Percentiles rank a stretch among this genome's conserved stretches.
Evolutionary conservation across 2,888 invertebrate genomes (phyloP).

Genomic region (Apamea anceps): DNA sequence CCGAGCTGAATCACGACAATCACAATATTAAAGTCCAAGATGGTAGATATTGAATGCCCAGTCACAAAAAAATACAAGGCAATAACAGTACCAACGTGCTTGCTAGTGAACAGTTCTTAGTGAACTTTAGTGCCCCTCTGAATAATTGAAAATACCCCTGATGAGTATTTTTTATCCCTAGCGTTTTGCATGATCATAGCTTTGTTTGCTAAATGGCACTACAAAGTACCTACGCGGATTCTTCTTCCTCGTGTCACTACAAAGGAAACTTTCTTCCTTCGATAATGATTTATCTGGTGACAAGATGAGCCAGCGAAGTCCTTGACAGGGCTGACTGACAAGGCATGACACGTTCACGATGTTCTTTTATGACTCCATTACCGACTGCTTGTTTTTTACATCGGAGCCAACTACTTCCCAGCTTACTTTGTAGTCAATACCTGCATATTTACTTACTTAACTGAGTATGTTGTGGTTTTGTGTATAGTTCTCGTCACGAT

Average conservation of each 20-base stretch:
- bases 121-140: background rate
- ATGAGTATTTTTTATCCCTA: background rate
- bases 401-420: background rate
- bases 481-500: slow-evolving; percentile 46
- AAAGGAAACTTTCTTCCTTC: background rate
- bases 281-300: background rate
- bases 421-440: slow-evolving; percentile 18
- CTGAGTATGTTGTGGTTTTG: slow-evolving; percentile 18
- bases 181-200: background rate
- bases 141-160: background rate
- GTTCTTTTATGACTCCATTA: background rate
- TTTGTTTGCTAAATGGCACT: background rate
- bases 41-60: slow-evolving; percentile 9
- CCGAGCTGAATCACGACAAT: background rate
- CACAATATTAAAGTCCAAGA: slow-evolving; percentile 18
- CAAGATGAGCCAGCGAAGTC: background rate
- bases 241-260: background rate
- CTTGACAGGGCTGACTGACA: background rate
- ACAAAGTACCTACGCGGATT: background rate
- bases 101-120: slow-evolving; percentile 3
- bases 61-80: background rate
- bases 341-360: background rate
- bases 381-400: background rate
- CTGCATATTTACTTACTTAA: background rate
- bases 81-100: background rate